These are phyloP conservation scores for Carterocephalus palaemon DNA, from an alignment of 2,888 invertebrate genomes.

Conservation along the genomic window DNA sequence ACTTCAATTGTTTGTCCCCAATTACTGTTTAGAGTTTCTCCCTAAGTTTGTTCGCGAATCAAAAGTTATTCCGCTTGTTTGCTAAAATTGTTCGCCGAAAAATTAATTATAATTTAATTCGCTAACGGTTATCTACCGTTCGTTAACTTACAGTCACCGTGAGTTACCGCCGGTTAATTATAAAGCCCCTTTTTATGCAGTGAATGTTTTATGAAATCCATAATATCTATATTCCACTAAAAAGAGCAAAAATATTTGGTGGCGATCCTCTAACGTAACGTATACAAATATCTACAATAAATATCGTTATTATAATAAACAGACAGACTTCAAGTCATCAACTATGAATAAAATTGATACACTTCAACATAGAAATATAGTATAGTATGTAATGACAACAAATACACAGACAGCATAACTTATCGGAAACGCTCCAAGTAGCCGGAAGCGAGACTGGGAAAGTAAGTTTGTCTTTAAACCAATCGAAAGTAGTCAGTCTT, in stretches of 20 bases:
- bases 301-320: constrained; percentile 22
- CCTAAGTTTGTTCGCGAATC: no score
- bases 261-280: constrained; percentile 25
- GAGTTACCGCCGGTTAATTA: no score
- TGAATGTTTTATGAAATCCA: no score
- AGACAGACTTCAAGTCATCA: constrained; percentile 24
- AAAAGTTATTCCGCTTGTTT: no score
- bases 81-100: no score
- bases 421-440: constrained; percentile 12
- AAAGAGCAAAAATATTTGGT: constrained; percentile 20
- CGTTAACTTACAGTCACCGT: no score
- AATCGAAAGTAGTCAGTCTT: constrained; percentile 19
- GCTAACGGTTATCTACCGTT: no score
- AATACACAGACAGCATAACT: constrained; percentile 11
- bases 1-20: no score
- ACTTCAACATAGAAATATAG: constrained; percentile 16
- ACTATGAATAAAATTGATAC: constrained; percentile 25
- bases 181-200: no score
- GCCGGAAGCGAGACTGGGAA: not conserved
- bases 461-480: not conserved
- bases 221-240: no score
- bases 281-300: constrained; percentile 25
- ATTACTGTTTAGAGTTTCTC: no score
- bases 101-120: no score
- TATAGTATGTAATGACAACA: constrained; percentile 23